phyloP scores from a whole-genome alignment of 2,113 vertebrate genomes.

The Hippoglossus stenolepis region DNA sequence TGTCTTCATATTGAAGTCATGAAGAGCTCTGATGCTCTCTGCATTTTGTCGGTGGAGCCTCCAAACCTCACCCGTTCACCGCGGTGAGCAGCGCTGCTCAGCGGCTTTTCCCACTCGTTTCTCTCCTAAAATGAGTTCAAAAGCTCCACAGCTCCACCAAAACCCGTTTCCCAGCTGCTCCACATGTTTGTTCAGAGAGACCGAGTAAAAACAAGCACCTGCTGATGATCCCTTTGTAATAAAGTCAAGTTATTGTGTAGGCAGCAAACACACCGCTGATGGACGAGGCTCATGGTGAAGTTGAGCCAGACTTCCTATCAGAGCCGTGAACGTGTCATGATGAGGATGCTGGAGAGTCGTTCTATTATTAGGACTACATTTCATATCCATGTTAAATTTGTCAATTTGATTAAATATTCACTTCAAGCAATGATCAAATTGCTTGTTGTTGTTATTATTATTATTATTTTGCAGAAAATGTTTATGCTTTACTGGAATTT shows the following conservation, averaged over 20 bases:
- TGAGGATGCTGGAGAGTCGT: too few relatives aligned
- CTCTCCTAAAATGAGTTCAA: constrained; percentile 1
- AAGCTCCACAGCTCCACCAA: background rate
- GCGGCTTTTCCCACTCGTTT: constrained; percentile 16
- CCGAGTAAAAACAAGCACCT: background rate
- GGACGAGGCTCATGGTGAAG: background rate
- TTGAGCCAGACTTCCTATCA: background rate
- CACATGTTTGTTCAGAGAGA: constrained; percentile 2
- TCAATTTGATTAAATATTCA: too few relatives aligned
- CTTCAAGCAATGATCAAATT: too few relatives aligned
- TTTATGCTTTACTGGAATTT: too few relatives aligned
- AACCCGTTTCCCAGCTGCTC: background rate
- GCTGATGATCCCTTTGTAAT: background rate
- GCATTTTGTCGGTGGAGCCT: too few relatives aligned
- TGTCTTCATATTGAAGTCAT: too few relatives aligned
- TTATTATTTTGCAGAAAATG: too few relatives aligned
- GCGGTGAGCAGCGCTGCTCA: background rate
- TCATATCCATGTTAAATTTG: too few relatives aligned
- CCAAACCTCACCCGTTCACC: constrained; percentile 18
- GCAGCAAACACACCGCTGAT: constrained; percentile 45
- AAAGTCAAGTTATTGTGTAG: background rate
- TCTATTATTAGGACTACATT: too few relatives aligned
- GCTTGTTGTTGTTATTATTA: too few relatives aligned
- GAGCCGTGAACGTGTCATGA: background rate
- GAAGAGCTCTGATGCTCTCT: background rate